phyloP scores from a whole-genome alignment of 2,113 vertebrate species.

The Cepphus grylle region DNA sequence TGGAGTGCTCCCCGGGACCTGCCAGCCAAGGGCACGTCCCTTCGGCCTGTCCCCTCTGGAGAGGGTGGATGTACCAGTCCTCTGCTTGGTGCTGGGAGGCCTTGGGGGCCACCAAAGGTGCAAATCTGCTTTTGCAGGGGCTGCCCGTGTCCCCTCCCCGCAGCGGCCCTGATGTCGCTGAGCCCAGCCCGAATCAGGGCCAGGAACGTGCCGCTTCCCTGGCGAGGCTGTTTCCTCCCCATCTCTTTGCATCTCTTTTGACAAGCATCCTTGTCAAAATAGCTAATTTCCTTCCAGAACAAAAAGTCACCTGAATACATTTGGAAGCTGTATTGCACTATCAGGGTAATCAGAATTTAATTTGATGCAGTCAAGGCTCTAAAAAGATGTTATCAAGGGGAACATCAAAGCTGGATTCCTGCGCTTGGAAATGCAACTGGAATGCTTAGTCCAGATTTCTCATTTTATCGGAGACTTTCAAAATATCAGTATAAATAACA shows the following conservation, averaged over 20 bases:
- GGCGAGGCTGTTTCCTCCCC: neutral
- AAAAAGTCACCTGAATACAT: slow-evolving; percentile 63
- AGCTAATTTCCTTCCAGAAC: slow-evolving; percentile 51
- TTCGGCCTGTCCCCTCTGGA: neutral
- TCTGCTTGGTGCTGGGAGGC: neutral
- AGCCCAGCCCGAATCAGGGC: neutral
- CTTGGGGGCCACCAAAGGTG: neutral
- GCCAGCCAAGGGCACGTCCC: fast-evolving
- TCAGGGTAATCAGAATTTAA: slow-evolving; percentile 66
- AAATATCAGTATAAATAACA: slow-evolving; percentile 48
- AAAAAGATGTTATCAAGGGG: slow-evolving; percentile 62
- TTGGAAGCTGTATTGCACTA: slow-evolving; percentile 39
- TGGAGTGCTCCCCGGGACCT: neutral
- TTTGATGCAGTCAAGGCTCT: slow-evolving; percentile 63
- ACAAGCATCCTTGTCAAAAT: slow-evolving; percentile 42
- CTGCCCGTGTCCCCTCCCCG: neutral
- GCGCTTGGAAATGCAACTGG: slow-evolving; percentile 35
- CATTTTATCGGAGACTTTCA: slow-evolving; percentile 25
- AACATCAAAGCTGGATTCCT: slow-evolving; percentile 66
- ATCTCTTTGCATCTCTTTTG: neutral
- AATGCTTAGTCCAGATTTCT: slow-evolving; percentile 45
- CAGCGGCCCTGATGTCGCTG: neutral
- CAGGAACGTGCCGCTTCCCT: neutral
- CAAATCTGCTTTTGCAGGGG: neutral
- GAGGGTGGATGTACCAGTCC: fast-evolving